These are phyloP conservation scores for Tipula confusa DNA, from an alignment of 2,888 invertebrate genomes.

Conservation along the genomic window DNA sequence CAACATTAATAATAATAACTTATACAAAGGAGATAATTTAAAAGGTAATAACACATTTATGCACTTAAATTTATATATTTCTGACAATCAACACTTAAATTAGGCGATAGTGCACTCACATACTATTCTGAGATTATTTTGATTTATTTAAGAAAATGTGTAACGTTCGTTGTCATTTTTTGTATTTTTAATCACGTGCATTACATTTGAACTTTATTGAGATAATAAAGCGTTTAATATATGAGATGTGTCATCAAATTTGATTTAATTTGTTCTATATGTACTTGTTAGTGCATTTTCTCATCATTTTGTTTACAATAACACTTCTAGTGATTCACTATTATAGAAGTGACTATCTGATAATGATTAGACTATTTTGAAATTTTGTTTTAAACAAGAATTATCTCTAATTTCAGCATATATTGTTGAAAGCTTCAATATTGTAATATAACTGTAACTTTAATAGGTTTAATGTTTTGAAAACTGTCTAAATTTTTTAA, in stretches of 20 bases:
- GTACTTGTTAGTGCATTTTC: background rate
- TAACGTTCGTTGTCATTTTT: background rate
- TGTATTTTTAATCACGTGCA: background rate
- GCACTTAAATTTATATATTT: background rate
- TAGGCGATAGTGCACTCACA: background rate
- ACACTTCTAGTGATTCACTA: too few species aligned
- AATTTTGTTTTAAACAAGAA: too few species aligned
- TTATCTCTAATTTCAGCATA: too few species aligned
- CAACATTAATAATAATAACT: constrained; percentile 14
- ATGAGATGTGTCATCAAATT: background rate
- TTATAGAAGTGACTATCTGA: too few species aligned
- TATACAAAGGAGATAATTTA: constrained; percentile 27
- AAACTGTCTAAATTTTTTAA: too few species aligned
- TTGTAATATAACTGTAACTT: too few species aligned
- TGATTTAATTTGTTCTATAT: too few species aligned
- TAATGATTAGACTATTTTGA: too few species aligned
- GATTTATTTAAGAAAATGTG: background rate
- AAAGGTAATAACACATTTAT: constrained; percentile 28
- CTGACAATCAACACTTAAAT: background rate
- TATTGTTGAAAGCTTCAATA: too few species aligned
- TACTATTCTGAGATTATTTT: background rate
- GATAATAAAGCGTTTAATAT: background rate
- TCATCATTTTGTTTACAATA: background rate
- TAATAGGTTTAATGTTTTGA: too few species aligned
- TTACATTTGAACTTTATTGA: background rate